phyloP scores from a whole-genome alignment of 2,888 invertebrate species.

The Pachymerium ferrugineum region DNA sequence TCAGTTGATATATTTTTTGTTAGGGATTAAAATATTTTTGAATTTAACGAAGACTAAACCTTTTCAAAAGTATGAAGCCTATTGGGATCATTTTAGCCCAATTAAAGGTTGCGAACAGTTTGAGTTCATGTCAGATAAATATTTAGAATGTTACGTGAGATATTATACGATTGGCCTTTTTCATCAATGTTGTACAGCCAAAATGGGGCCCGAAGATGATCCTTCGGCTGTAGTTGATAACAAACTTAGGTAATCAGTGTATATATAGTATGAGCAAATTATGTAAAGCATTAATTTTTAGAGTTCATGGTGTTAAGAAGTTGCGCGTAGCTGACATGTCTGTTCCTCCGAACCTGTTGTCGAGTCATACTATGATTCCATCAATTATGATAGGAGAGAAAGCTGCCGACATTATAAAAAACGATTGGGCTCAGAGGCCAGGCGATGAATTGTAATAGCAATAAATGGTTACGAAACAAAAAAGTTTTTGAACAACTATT shows the following conservation, averaged over 20 bases:
- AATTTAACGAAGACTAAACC: slow-evolving; percentile 18
- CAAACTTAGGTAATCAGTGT: slow-evolving; percentile 28
- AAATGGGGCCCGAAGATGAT: slow-evolving; percentile 33
- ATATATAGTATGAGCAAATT: not conserved
- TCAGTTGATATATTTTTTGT: not conserved
- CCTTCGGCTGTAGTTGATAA: slow-evolving; percentile 33
- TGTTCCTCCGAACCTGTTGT: not conserved
- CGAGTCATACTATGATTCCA: slow-evolving; percentile 21
- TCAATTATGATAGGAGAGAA: slow-evolving; percentile 44
- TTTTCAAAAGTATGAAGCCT: slow-evolving; percentile 4
- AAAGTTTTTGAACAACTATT: not conserved
- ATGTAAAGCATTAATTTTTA: slow-evolving; percentile 3
- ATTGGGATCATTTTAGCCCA: not conserved
- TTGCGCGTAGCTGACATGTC: slow-evolving; percentile 9
- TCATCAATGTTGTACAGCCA: slow-evolving; percentile 31
- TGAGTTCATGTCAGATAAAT: slow-evolving; percentile 29
- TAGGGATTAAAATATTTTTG: slow-evolving; percentile 6
- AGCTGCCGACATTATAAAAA: slow-evolving; percentile 45
- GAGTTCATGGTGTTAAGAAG: slow-evolving; percentile 1
- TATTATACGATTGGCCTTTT: slow-evolving; percentile 27
- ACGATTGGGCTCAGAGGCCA: slow-evolving; percentile 62
- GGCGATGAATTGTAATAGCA: slow-evolving; percentile 10
- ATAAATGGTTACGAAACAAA: not conserved
- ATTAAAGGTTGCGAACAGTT: slow-evolving; percentile 16
- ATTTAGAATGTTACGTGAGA: slow-evolving; percentile 34